These are phyloP conservation scores for Gastrophysa polygoni DNA, from an alignment of 2,888 invertebrate genomes.

Conservation along the genomic window DNA sequence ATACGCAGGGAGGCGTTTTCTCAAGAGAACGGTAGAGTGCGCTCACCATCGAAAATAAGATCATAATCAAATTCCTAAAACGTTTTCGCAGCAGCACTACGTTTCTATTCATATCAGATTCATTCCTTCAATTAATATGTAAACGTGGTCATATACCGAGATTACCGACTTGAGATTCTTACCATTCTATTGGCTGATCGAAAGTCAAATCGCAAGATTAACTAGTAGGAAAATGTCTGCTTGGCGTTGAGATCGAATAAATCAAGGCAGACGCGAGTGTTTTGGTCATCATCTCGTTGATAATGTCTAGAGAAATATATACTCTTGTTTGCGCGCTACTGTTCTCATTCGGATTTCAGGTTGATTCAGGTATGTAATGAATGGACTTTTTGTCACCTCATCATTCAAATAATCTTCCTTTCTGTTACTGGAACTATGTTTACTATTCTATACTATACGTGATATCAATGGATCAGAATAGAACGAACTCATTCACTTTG, in stretches of 20 bases:
- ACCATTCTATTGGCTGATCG: background rate
- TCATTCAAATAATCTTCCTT: no score
- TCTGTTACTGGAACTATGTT: no score
- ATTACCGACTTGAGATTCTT: background rate
- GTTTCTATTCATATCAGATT: no score
- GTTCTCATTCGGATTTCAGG: background rate
- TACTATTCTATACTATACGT: background rate
- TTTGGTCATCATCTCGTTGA: background rate
- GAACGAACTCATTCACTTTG: no score
- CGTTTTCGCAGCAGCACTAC: no score
- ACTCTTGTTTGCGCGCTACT: background rate
- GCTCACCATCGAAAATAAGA: no score
- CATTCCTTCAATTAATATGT: no score
- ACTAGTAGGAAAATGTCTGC: background rate
- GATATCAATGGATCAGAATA: no score
- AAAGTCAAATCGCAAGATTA: background rate
- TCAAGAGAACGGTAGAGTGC: no score
- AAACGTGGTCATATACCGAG: background rate
- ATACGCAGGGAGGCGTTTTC: no score
- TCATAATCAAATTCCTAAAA: no score
- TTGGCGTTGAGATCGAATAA: background rate
- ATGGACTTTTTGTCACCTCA: no score
- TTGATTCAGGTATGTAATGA: background rate
- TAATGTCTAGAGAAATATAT: background rate
- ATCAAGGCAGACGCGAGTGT: background rate